Percentiles rank a stretch among this genome's conserved stretches.
These are phyloP conservation scores for Caprella mutica DNA, from an alignment of 2,888 invertebrate genomes.

Conservation along the genomic window DNA sequence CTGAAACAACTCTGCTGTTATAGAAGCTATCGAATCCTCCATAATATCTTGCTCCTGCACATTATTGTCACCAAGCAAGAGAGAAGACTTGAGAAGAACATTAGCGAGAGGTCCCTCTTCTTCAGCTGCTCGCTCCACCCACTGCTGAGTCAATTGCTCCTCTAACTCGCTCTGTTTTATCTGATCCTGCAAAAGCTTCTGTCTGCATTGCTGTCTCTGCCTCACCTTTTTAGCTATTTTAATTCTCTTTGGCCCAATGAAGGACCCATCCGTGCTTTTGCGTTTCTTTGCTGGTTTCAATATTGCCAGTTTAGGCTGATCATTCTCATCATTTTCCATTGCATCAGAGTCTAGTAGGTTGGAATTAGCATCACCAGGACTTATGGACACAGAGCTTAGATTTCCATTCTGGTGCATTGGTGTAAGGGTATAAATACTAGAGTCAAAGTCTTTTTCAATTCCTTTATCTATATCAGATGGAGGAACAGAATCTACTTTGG, in stretches of 20 bases:
- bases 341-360: too few species aligned
- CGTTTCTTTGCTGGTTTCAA: conserved; percentile 28
- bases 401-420: too few species aligned
- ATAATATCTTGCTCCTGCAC: conserved; percentile 30
- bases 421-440: too few species aligned
- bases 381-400: too few species aligned
- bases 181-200: conserved; percentile 28
- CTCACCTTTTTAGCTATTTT: conserved; percentile 29
- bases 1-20: conserved; percentile 24
- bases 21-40: conserved; percentile 32
- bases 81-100: conserved; percentile 29
- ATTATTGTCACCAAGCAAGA: conserved; percentile 24
- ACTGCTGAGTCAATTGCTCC: conserved; percentile 25
- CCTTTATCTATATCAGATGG: too few species aligned
- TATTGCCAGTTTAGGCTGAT: conserved; percentile 26
- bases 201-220: conserved; percentile 27
- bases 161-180: conserved; percentile 29
- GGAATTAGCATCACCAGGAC: too few species aligned
- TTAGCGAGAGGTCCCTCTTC: conserved; percentile 32
- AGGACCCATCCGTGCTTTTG: conserved; percentile 25
- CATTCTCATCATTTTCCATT: conserved; percentile 28
- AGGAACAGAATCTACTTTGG: too few species aligned
- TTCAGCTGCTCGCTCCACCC: conserved; percentile 23
- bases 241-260: conserved; percentile 31
- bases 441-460: too few species aligned